Conservation (phyloP, 2,888 invertebrate genomes). For the Leucoptera coffeella region DNA sequence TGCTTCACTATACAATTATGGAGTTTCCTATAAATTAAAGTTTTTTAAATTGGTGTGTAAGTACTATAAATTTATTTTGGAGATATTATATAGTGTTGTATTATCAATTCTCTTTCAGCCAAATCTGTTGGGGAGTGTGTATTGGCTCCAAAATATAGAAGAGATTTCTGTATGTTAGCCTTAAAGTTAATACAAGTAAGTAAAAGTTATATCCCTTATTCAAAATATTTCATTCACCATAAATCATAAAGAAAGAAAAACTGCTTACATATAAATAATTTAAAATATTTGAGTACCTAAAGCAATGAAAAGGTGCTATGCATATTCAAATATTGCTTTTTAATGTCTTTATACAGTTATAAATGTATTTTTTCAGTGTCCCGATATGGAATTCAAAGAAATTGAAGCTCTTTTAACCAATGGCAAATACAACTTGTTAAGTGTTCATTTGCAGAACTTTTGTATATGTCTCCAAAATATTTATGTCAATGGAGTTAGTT, state of each 20-base stretch:
- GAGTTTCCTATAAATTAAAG: background rate
- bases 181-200: slow-evolving; percentile 71
- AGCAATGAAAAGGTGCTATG: no score
- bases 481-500: slow-evolving; percentile 57
- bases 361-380: slow-evolving; percentile 62
- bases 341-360: no score
- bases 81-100: background rate
- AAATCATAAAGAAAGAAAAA: no score
- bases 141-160: slow-evolving; percentile 56
- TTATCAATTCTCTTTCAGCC: slow-evolving; percentile 24
- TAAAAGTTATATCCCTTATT: no score
- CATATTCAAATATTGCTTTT: no score
- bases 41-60: background rate
- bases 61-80: background rate
- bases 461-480: slow-evolving; percentile 54
- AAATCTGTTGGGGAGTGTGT: slow-evolving; percentile 42
- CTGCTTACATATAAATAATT: no score
- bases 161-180: slow-evolving; percentile 75
- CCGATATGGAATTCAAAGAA: slow-evolving; percentile 69
- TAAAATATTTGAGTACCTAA: no score
- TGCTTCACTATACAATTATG: background rate
- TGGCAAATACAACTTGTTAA: slow-evolving; percentile 52
- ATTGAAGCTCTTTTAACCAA: slow-evolving; percentile 59
- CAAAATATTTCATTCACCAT: no score
- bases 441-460: slow-evolving; percentile 53